phyloP scores from a whole-genome alignment of 1,140 invertebrate species.

The Hyles euphorbiae region DNA sequence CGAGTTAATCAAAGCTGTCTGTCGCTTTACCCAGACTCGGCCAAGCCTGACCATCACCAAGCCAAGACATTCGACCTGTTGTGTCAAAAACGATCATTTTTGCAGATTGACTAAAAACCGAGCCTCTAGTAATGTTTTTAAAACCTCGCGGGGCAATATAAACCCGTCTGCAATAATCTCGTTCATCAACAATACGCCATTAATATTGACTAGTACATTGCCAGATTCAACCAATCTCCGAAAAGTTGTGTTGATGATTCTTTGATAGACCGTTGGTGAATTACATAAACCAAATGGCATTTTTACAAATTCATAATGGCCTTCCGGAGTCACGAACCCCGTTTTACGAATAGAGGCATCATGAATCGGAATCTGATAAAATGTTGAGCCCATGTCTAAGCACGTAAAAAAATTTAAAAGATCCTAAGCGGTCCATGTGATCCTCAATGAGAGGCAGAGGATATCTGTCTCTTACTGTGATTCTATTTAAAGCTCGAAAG shows the following conservation, averaged over 20 bases:
- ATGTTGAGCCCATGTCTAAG: slow-evolving; percentile 69
- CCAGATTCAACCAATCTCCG: not conserved
- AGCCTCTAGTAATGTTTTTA: not conserved
- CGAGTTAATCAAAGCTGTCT: slow-evolving; percentile 23
- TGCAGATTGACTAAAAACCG: slow-evolving; percentile 8
- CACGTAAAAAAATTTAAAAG: slow-evolving; percentile 46
- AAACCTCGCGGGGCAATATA: not conserved
- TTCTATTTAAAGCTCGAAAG: no score
- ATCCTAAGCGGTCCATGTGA: slow-evolving; percentile 29
- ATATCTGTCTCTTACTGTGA: no score
- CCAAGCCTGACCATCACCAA: slow-evolving; percentile 7
- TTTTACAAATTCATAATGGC: slow-evolving; percentile 58
- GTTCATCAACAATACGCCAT: slow-evolving; percentile 1
- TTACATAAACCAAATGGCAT: slow-evolving; percentile 70
- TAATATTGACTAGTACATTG: slow-evolving; percentile 5
- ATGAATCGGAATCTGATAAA: slow-evolving; percentile 49
- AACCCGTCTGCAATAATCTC: not conserved
- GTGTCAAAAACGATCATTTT: slow-evolving; percentile 8
- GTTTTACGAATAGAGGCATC: slow-evolving; percentile 45
- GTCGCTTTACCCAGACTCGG: slow-evolving; percentile 14
- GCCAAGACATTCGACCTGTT: slow-evolving; percentile 14
- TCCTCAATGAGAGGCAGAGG: slow-evolving; percentile 49
- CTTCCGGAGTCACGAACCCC: slow-evolving; percentile 54
- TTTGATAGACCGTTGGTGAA: slow-evolving; percentile 8
- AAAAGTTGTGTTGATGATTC: slow-evolving; percentile 7